phyloP scores from a whole-genome alignment of 2,797 vertebrate genomes.

The Sebastes alutus region DNA sequence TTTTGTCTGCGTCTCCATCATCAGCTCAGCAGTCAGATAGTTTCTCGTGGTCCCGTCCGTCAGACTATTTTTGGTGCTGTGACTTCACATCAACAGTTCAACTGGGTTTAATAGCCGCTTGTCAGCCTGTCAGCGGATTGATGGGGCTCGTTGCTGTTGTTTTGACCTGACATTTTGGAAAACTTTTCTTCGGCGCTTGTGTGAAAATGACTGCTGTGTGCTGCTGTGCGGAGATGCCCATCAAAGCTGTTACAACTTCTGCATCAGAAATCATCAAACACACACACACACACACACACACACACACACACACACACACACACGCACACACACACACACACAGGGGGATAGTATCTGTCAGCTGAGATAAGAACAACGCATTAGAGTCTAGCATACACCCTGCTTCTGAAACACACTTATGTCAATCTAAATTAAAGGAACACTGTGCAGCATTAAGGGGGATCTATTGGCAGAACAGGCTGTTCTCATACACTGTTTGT shows the following conservation, averaged over 20 bases:
- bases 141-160: constrained; percentile 37
- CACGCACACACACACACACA: too few relatives aligned
- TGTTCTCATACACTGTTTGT: too few relatives aligned
- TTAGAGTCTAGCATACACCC: background rate
- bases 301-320: background rate
- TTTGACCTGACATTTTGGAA: constrained; percentile 50
- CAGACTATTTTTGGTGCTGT: constrained; percentile 16
- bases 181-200: constrained; percentile 26
- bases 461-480: too few relatives aligned
- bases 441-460: too few relatives aligned
- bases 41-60: background rate
- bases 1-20: background rate
- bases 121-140: constrained; percentile 63
- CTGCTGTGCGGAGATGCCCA: constrained; percentile 14
- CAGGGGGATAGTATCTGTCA: constrained; percentile 2
- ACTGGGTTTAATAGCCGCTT: constrained; percentile 62
- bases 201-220: constrained; percentile 36
- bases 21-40: constrained; percentile 19
- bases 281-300: too few relatives aligned
- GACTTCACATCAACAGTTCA: constrained; percentile 50
- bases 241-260: constrained; percentile 30
- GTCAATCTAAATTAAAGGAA: background rate
- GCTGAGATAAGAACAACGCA: background rate
- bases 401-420: background rate
- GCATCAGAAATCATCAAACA: constrained; percentile 15